A percentile compares a stretch with the other conserved stretches of the same genome.
Evolutionary conservation across 2,888 invertebrate species (phyloP).

Genomic region (Aleiodes testaceus): DNA sequence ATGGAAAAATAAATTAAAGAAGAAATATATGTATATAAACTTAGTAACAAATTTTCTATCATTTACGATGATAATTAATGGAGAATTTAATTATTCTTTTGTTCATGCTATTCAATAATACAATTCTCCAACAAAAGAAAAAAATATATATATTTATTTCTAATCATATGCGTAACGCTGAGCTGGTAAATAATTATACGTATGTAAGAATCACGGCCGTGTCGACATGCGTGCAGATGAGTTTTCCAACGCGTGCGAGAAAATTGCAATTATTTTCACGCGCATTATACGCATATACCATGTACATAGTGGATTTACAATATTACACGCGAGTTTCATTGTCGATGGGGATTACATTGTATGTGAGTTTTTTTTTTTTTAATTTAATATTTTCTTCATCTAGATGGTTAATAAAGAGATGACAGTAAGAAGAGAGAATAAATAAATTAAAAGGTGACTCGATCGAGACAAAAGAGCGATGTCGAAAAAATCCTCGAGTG

Average conservation of each 20-base stretch:
- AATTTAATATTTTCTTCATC: neutral
- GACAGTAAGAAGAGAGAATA: constrained; percentile 27
- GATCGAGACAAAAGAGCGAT: constrained; percentile 41
- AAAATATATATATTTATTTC: constrained; percentile 9
- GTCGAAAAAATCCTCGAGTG: constrained; percentile 27
- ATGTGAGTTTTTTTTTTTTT: constrained; percentile 16
- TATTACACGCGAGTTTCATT: constrained; percentile 29
- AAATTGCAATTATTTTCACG: constrained; percentile 44
- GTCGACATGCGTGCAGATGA: constrained; percentile 42
- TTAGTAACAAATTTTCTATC: neutral
- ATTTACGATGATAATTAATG: neutral
- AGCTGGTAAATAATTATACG: constrained; percentile 29
- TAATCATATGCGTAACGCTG: constrained; percentile 31
- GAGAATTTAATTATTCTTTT: constrained; percentile 15
- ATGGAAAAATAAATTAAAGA: too few species aligned
- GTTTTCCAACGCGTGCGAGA: constrained; percentile 38
- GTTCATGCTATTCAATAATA: constrained; percentile 1
- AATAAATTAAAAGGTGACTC: constrained; percentile 3
- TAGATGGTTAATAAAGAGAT: constrained; percentile 39
- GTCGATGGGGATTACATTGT: constrained; percentile 9
- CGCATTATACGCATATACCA: constrained; percentile 29
- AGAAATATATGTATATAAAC: too few species aligned
- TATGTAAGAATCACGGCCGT: constrained; percentile 41
- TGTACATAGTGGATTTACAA: constrained; percentile 1
- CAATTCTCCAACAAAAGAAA: neutral